Percentiles rank a stretch among this genome's conserved stretches.
phyloP scores from a whole-genome alignment of 2,888 invertebrate species.

The Megaustenia siamemsis region DNA sequence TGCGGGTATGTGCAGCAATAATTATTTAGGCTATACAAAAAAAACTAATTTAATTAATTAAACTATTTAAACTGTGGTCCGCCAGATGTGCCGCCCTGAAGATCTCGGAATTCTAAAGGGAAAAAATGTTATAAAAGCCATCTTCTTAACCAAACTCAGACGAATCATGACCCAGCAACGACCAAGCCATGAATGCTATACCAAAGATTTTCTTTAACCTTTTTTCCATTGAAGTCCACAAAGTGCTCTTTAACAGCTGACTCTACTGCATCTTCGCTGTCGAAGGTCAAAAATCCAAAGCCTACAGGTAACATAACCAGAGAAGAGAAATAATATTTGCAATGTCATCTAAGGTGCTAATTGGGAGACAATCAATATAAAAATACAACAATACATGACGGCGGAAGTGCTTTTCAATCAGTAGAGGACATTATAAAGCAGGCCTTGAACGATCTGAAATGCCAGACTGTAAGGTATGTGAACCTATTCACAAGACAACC shows the following conservation, averaged over 20 bases:
- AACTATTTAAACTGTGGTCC: constrained; percentile 46
- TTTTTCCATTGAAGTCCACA: constrained; percentile 99
- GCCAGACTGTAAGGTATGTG: too few relatives aligned
- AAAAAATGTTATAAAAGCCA: constrained; percentile 44
- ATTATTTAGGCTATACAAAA: neutral
- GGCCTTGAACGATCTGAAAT: too few relatives aligned
- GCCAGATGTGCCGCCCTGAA: constrained; percentile 15
- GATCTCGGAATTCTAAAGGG: constrained; percentile 27
- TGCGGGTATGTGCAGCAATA: constrained; percentile 3
- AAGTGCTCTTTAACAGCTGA: constrained; percentile 99
- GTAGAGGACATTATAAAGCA: too few relatives aligned
- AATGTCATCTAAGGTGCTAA: constrained; percentile 45
- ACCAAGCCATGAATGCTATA: constrained; percentile 52
- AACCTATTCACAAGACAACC: too few relatives aligned
- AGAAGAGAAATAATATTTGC: constrained; percentile 55
- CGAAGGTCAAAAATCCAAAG: constrained; percentile 99
- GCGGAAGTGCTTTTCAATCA: neutral
- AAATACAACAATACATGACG: neutral
- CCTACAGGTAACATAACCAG: constrained; percentile 83
- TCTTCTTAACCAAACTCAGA: constrained; percentile 57
- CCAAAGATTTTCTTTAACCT: constrained; percentile 65
- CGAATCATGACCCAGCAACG: constrained; percentile 33
- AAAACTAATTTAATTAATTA: constrained; percentile 31
- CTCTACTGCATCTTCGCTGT: constrained; percentile 99
- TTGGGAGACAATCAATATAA: neutral